phyloP scores from a whole-genome alignment of 1,140 invertebrate genomes.

The Microplitis demolitor region DNA sequence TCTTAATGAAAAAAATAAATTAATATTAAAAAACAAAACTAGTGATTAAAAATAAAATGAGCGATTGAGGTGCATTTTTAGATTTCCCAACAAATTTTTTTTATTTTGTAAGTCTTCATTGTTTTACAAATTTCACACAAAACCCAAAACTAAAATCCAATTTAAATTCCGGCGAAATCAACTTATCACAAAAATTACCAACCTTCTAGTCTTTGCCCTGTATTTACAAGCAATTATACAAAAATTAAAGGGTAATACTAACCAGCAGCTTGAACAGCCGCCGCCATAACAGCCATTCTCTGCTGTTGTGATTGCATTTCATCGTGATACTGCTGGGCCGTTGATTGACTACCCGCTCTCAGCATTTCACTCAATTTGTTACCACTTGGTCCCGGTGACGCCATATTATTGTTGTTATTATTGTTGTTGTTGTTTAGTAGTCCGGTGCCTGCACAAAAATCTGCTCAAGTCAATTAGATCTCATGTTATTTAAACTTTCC shows the following conservation, averaged over 20 bases:
- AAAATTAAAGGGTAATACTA: neutral
- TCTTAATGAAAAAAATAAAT: too few species aligned
- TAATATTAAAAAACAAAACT: too few species aligned
- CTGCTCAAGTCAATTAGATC: constrained; percentile 56
- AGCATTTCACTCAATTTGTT: constrained; percentile 74
- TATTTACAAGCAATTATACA: neutral
- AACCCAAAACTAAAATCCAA: too few species aligned
- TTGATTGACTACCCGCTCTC: constrained; percentile 61
- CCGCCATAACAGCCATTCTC: constrained; percentile 77
- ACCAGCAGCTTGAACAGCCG: constrained; percentile 68
- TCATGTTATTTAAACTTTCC: neutral
- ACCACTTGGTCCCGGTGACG: constrained; percentile 58
- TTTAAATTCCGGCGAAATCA: too few species aligned
- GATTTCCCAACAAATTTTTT: neutral
- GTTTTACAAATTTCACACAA: too few species aligned
- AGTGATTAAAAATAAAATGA: too few species aligned
- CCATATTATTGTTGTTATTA: constrained; percentile 73
- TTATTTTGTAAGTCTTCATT: too few species aligned
- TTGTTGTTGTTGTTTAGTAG: constrained; percentile 68
- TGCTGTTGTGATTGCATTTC: constrained; percentile 73
- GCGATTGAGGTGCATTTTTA: neutral
- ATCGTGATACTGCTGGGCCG: constrained; percentile 69
- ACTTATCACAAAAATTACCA: too few species aligned
- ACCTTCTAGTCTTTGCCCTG: too few species aligned
- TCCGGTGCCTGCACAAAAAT: constrained; percentile 63